Percentiles rank a stretch among this genome's conserved stretches.
These are phyloP conservation scores for Bellardia pandia DNA, from an alignment of 2,888 invertebrate species.

Conservation along the genomic window DNA sequence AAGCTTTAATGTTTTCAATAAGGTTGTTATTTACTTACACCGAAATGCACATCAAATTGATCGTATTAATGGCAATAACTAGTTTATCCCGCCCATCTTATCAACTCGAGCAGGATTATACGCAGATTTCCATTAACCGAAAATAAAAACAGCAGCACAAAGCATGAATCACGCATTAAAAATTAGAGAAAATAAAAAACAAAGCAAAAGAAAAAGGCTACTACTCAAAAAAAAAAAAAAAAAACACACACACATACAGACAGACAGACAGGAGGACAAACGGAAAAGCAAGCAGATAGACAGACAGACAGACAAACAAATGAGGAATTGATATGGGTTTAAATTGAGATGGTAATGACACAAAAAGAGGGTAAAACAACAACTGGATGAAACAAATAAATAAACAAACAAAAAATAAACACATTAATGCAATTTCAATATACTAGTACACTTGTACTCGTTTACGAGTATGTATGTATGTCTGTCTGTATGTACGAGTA, in stretches of 20 bases:
- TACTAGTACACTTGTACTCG: not conserved
- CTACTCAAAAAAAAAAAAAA: not conserved
- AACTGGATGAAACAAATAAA: constrained; percentile 41
- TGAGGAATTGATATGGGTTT: constrained; percentile 75
- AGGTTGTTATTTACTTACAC: constrained; percentile 82
- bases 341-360: constrained; percentile 54
- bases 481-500: too few relatives aligned
- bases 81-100: constrained; percentile 84
- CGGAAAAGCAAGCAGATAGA: not conserved
- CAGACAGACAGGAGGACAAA: not conserved
- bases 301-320: constrained; percentile 51
- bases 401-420: constrained; percentile 55
- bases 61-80: constrained; percentile 84
- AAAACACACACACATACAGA: constrained; percentile 7
- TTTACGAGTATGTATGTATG: too few relatives aligned
- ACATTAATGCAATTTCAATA: constrained; percentile 82
- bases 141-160: constrained; percentile 71
- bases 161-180: constrained; percentile 72
- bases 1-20: constrained; percentile 78
- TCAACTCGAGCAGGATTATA: constrained; percentile 83
- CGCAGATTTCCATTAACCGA: constrained; percentile 82
- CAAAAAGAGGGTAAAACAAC: constrained; percentile 57
- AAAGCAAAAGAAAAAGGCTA: constrained; percentile 13
- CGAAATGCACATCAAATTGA: constrained; percentile 84
- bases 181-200: constrained; percentile 50